These are phyloP conservation scores for Entomobrya multifasciata DNA, from an alignment of 2,888 invertebrate species.

Conservation along the genomic window DNA sequence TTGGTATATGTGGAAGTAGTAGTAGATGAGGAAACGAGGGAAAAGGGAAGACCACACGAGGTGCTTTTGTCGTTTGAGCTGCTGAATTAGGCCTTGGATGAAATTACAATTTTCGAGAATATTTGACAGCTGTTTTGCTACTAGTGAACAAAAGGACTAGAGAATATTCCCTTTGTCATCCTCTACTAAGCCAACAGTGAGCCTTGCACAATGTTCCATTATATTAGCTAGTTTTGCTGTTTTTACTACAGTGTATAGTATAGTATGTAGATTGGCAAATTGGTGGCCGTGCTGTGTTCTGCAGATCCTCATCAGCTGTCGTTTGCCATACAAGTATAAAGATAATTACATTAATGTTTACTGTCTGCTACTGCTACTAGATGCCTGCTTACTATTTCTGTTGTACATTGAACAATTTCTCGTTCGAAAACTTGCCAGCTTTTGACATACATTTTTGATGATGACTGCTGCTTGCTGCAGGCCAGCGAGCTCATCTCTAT, in stretches of 20 bases:
- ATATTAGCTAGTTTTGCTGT: neutral
- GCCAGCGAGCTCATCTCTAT: slow-evolving; percentile 16
- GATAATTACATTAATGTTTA: slow-evolving; percentile 59
- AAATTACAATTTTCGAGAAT: slow-evolving; percentile 64
- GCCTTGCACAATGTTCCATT: neutral
- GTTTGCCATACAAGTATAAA: neutral
- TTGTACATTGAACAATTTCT: neutral
- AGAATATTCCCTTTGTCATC: neutral
- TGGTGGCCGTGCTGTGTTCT: neutral
- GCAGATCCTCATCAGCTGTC: slow-evolving; percentile 41
- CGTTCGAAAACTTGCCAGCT: neutral
- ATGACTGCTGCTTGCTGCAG: neutral
- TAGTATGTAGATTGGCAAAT: slow-evolving; percentile 29
- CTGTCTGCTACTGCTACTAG: slow-evolving; percentile 12
- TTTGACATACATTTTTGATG: neutral
- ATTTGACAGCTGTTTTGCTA: slow-evolving; percentile 58
- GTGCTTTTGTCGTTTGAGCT: slow-evolving; percentile 23
- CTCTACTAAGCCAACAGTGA: neutral
- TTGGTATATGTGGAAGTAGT: neutral
- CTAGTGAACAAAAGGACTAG: slow-evolving; percentile 31
- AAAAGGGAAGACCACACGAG: slow-evolving; percentile 21
- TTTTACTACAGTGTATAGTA: neutral
- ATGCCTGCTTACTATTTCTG: neutral
- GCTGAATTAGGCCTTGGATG: slow-evolving; percentile 38
- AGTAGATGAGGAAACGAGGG: neutral